Percentiles rank a stretch among this genome's conserved stretches.
Evolutionary conservation across 2,888 invertebrate genomes (phyloP).

Genomic region (Eristalinus sepulchralis): DNA sequence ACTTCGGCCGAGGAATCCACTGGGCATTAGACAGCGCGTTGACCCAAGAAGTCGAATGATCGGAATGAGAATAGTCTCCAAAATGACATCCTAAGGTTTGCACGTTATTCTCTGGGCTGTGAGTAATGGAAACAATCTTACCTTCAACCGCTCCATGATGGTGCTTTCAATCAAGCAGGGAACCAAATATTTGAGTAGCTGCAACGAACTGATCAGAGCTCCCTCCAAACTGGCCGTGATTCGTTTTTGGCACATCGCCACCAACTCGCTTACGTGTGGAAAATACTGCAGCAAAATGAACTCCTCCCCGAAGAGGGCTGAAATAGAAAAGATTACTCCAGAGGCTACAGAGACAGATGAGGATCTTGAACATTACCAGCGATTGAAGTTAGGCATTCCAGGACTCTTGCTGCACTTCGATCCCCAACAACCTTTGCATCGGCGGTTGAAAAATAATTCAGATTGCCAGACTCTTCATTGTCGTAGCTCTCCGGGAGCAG

Average conservation of each 20-base stretch:
- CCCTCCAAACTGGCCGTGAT: slow-evolving; percentile 93
- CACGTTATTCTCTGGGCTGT: not conserved
- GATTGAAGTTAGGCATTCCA: slow-evolving; percentile 94
- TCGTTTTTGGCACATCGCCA: slow-evolving; percentile 89
- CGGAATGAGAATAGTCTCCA: slow-evolving; percentile 92
- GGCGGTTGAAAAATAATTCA: slow-evolving; percentile 85
- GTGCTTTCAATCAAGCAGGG: slow-evolving; percentile 91
- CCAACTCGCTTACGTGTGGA: slow-evolving; percentile 93
- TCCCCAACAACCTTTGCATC: slow-evolving; percentile 89
- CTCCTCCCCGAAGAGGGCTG: slow-evolving; percentile 92
- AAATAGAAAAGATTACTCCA: slow-evolving; percentile 69
- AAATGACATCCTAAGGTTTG: slow-evolving; percentile 88
- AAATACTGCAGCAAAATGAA: slow-evolving; percentile 94
- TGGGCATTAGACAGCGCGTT: slow-evolving; percentile 90
- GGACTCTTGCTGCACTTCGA: slow-evolving; percentile 90
- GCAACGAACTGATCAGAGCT: slow-evolving; percentile 91
- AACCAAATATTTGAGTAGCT: slow-evolving; percentile 89
- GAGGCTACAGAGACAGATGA: not conserved
- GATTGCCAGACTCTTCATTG: slow-evolving; percentile 80
- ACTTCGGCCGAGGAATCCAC: slow-evolving; percentile 87
- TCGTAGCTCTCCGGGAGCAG: slow-evolving; percentile 82
- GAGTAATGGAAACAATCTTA: slow-evolving; percentile 76
- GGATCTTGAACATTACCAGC: slow-evolving; percentile 84
- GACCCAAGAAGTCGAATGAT: slow-evolving; percentile 91
- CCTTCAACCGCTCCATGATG: slow-evolving; percentile 93